phyloP scores from a whole-genome alignment of 2,797 vertebrate species.

The Pelobates cultripes region DNA sequence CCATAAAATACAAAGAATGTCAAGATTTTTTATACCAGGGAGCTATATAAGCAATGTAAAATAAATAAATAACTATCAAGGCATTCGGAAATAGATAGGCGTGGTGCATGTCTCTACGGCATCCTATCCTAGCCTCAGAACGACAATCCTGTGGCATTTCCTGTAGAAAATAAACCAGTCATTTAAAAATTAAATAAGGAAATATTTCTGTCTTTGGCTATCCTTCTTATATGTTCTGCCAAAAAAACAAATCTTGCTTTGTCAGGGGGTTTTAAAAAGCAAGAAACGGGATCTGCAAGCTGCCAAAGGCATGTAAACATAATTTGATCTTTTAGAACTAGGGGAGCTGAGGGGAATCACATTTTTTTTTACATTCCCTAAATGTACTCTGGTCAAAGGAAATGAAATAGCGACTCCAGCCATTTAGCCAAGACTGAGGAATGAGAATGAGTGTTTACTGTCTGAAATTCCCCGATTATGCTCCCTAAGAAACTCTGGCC shows the following conservation, averaged over 20 bases:
- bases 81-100: conserved; percentile 19
- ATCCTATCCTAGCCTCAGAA: conserved; percentile 23
- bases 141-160: conserved; percentile 25
- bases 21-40: neutral
- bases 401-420: conserved; percentile 21
- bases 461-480: conserved; percentile 63
- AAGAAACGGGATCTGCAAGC: conserved; percentile 53
- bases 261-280: conserved; percentile 41
- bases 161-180: conserved; percentile 45
- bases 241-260: conserved; percentile 55
- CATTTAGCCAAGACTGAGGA: conserved; percentile 26
- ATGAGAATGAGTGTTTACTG: conserved; percentile 48
- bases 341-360: conserved; percentile 9
- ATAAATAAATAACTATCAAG: conserved; percentile 1
- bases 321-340: conserved; percentile 52
- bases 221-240: conserved; percentile 52
- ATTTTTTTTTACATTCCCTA: neutral
- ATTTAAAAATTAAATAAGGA: conserved; percentile 43
- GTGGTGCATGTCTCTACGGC: conserved; percentile 1
- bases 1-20: neutral
- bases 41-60: neutral
- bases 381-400: conserved; percentile 27
- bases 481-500: conserved; percentile 62
- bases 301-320: conserved; percentile 46
- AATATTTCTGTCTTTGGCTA: conserved; percentile 56